phyloP scores from a whole-genome alignment of 2,113 vertebrate genomes.

The Otis tarda region DNA sequence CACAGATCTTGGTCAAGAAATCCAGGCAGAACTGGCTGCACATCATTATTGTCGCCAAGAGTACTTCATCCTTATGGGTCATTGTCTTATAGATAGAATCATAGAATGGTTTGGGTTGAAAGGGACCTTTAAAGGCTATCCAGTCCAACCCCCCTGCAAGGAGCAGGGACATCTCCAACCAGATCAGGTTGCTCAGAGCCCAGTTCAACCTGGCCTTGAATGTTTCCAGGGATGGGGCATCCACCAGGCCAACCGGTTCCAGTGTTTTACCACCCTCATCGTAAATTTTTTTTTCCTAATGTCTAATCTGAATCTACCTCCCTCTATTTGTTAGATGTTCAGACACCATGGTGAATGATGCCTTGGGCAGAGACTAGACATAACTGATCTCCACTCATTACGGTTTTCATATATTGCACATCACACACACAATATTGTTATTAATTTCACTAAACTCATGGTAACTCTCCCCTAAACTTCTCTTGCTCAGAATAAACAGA shows the following conservation, averaged over 20 bases:
- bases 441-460: not conserved
- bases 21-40: not conserved
- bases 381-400: not conserved
- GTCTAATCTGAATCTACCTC: too few relatives aligned
- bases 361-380: not conserved
- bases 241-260: too few relatives aligned
- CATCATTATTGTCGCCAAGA: not conserved
- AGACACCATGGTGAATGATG: not conserved
- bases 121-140: too few relatives aligned
- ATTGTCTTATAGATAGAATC: not conserved
- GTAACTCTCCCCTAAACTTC: not conserved
- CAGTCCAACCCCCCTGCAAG: too few relatives aligned
- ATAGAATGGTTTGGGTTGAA: too few relatives aligned
- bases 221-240: too few relatives aligned
- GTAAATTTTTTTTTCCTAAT: too few relatives aligned
- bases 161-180: too few relatives aligned
- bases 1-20: not conserved
- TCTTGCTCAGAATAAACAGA: not conserved
- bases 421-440: not conserved
- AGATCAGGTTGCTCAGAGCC: too few relatives aligned
- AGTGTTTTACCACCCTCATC: too few relatives aligned
- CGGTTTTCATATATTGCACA: not conserved
- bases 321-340: not conserved
- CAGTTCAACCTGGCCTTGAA: too few relatives aligned
- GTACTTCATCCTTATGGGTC: not conserved